These are phyloP conservation scores for Crocallis elinguaria DNA, from an alignment of 2,888 invertebrate species.

Conservation along the genomic window DNA sequence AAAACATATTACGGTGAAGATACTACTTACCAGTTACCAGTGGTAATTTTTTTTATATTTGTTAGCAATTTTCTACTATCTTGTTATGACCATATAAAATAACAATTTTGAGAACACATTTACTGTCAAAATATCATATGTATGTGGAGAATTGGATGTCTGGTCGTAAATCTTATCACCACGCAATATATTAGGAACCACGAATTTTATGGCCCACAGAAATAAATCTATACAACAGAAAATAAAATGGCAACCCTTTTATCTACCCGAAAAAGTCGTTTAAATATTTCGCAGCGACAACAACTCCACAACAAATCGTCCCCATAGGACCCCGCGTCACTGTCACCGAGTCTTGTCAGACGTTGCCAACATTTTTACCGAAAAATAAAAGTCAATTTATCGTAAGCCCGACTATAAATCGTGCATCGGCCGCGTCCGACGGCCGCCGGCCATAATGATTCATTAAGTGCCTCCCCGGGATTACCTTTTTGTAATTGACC, in stretches of 20 bases:
- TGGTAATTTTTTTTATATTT: neutral
- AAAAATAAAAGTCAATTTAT: conserved; percentile 49
- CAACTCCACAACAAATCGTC: conserved; percentile 38
- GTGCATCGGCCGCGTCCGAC: conserved; percentile 63
- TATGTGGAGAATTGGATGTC: too few species aligned
- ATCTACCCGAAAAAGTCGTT: conserved; percentile 30
- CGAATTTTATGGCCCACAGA: too few species aligned
- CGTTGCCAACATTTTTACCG: conserved; percentile 38
- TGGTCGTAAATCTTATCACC: too few species aligned
- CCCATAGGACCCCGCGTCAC: conserved; percentile 35
- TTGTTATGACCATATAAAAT: too few species aligned
- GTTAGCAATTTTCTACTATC: too few species aligned
- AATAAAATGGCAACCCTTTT: conserved; percentile 18
- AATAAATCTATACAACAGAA: neutral
- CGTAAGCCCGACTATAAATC: conserved; percentile 67
- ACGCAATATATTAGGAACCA: too few species aligned
- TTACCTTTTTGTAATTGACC: conserved; percentile 84
- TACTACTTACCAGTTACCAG: neutral
- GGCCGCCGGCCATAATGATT: conserved; percentile 79
- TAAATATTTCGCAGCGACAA: conserved; percentile 33
- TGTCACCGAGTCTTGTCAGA: conserved; percentile 38
- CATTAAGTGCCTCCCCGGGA: conserved; percentile 83
- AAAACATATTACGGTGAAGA: neutral
- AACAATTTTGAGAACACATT: too few species aligned
- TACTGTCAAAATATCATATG: too few species aligned